Evolutionary conservation across 1,140 invertebrate species (phyloP).

Genomic region (Rhagoletis zephyria): DNA sequence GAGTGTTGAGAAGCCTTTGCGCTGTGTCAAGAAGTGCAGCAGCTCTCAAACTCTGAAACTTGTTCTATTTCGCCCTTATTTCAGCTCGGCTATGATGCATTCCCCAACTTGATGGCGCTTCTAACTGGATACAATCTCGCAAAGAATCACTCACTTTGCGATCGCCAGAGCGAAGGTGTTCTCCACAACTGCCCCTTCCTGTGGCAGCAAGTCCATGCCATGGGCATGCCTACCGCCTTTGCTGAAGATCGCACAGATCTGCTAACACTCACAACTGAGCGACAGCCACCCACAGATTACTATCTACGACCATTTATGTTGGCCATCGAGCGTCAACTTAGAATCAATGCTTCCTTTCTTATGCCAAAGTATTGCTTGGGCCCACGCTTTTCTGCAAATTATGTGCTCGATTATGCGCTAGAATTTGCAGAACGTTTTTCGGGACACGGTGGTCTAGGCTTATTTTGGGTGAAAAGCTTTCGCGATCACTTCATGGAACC

Average conservation of each 20-base stretch:
- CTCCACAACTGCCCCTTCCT: constrained; percentile 82
- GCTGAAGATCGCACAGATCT: constrained; percentile 80
- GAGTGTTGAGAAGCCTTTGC: background rate
- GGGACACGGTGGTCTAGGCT: constrained; percentile 78
- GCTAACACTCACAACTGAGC: constrained; percentile 78
- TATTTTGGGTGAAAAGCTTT: constrained; percentile 85
- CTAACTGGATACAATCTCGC: constrained; percentile 78
- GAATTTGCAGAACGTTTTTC: constrained; percentile 76
- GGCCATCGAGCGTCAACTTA: constrained; percentile 76
- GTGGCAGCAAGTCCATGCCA: constrained; percentile 82
- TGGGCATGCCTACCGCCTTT: constrained; percentile 83
- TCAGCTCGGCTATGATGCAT: constrained; percentile 83
- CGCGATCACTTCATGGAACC: constrained; percentile 84
- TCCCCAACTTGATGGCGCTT: constrained; percentile 85
- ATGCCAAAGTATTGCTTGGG: constrained; percentile 76
- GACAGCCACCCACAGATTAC: constrained; percentile 85
- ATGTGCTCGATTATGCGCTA: constrained; percentile 75
- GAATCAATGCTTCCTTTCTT: constrained; percentile 64
- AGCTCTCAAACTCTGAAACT: background rate
- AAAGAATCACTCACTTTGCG: constrained; percentile 74
- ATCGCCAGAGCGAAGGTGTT: constrained; percentile 73
- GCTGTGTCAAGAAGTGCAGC: background rate
- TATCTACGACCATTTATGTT: constrained; percentile 84
- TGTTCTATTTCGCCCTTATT: constrained; percentile 55
- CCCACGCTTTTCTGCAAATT: constrained; percentile 75